These are phyloP conservation scores for Didymodactylos carnosus DNA, from an alignment of 2,888 invertebrate genomes.

Conservation along the genomic window DNA sequence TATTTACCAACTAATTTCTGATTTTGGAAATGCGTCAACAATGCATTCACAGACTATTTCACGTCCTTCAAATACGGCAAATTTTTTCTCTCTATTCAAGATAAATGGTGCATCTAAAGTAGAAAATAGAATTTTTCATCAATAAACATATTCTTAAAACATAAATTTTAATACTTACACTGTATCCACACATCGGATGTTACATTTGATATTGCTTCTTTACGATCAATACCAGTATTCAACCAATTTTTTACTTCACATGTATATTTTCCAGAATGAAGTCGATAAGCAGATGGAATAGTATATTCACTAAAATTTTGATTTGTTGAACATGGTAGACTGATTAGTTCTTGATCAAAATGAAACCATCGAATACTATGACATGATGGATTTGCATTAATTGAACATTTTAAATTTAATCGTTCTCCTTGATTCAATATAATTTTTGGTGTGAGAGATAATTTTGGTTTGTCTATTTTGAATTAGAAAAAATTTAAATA, in stretches of 20 bases:
- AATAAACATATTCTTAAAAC: neutral
- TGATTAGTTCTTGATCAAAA: neutral
- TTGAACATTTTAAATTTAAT: neutral
- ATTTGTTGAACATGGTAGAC: neutral
- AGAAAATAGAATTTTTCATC: neutral
- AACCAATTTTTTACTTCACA: neutral
- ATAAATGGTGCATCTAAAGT: neutral
- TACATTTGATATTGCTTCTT: neutral
- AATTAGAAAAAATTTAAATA: neutral
- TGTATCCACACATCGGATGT: neutral
- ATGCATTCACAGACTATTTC: neutral
- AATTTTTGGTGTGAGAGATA: neutral
- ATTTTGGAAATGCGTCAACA: neutral
- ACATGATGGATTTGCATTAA: neutral
- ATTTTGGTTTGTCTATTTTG: neutral
- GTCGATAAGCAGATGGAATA: neutral
- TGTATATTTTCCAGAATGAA: neutral
- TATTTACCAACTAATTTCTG: neutral
- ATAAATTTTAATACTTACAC: too few species aligned
- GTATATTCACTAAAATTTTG: neutral
- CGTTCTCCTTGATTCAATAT: neutral
- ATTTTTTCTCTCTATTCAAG: neutral
- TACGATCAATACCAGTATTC: neutral
- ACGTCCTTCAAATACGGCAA: neutral
- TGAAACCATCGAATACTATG: neutral